Conservation (phyloP, 2,113 vertebrate genomes). For the Chelonoidis abingdonii region DNA sequence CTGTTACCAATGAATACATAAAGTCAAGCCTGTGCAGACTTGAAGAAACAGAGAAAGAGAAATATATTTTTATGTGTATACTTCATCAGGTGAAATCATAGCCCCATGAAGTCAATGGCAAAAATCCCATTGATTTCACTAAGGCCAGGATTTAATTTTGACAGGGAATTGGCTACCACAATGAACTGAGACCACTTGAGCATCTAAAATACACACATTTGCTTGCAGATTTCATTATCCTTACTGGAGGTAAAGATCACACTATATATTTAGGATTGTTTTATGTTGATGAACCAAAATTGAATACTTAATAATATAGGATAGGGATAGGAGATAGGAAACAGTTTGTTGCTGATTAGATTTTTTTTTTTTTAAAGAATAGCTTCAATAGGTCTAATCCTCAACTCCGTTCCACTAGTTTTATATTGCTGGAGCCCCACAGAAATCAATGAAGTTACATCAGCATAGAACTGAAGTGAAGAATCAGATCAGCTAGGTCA, state of each 20-base stretch:
- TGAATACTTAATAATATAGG: not conserved
- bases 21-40: not conserved
- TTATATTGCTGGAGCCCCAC: not conserved
- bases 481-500: constrained; percentile 7
- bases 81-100: not conserved
- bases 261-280: not conserved
- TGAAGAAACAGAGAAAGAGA: not conserved
- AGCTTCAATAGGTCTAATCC: not conserved
- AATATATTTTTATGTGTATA: not conserved
- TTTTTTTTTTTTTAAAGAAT: not conserved
- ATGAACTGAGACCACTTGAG: not conserved
- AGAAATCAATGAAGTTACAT: constrained; percentile 15
- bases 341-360: not conserved
- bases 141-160: not conserved
- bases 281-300: constrained; percentile 13
- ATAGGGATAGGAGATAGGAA: not conserved
- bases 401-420: not conserved
- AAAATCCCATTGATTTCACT: not conserved
- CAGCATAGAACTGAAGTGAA: constrained; percentile 13
- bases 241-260: not conserved
- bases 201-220: not conserved
- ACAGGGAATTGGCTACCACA: not conserved
- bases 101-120: not conserved
- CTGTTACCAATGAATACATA: not conserved
- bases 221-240: not conserved